Conservation (phyloP, 1,140 invertebrate species). For the Vanessa tameamea region DNA sequence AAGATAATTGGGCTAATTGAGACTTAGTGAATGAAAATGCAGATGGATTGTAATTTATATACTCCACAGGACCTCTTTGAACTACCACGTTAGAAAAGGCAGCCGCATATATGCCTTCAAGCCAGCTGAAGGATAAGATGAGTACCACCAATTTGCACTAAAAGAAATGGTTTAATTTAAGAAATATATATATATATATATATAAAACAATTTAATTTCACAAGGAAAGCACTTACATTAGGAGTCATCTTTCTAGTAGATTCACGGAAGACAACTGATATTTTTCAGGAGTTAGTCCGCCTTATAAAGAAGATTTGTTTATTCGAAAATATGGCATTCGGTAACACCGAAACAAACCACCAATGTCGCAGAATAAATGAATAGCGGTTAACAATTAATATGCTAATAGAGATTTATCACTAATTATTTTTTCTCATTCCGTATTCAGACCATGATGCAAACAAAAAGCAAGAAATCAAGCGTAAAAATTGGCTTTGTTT, state of each 20-base stretch:
- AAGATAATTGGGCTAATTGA: conserved; percentile 52
- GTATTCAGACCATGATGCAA: conserved; percentile 65
- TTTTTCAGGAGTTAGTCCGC: conserved; percentile 56
- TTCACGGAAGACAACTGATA: conserved; percentile 69
- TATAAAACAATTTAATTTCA: neutral
- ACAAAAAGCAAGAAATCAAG: conserved; percentile 61
- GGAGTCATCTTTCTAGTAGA: conserved; percentile 71
- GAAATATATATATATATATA: conserved; percentile 27
- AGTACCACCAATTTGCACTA: conserved; percentile 42
- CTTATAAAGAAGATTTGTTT: conserved; percentile 73
- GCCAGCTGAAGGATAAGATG: conserved; percentile 36
- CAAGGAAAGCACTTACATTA: conserved; percentile 61
- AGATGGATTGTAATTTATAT: conserved; percentile 54
- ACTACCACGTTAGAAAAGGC: conserved; percentile 67
- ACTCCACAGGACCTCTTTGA: conserved; percentile 57
- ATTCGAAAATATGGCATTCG: conserved; percentile 70
- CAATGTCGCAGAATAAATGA: conserved; percentile 75
- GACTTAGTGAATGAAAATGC: conserved; percentile 40
- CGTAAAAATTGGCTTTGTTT: conserved; percentile 61
- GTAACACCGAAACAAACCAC: conserved; percentile 77
- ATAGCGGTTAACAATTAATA: conserved; percentile 75
- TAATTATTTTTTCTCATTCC: conserved; percentile 50
- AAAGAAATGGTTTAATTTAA: conserved; percentile 40
- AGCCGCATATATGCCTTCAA: conserved; percentile 44
- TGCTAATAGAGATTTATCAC: conserved; percentile 73